Evolutionary conservation across 1,140 invertebrate genomes (phyloP), one percentile per base, ranked within the genome.

Genomic region (Drosophila punjabiensis): DNA sequence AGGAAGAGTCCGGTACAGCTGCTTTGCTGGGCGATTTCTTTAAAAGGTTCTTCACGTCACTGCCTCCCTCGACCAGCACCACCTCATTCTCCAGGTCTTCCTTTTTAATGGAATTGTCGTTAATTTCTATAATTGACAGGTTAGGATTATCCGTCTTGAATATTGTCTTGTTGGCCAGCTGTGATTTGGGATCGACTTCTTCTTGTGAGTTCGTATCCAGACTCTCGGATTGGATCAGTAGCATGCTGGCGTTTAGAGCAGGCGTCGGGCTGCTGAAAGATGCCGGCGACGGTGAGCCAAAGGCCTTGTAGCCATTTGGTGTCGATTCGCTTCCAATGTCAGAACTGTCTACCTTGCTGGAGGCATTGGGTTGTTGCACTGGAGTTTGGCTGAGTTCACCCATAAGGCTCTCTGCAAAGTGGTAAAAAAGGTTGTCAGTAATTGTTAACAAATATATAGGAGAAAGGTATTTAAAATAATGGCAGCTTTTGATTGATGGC

Each of bases 81-180:
- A 93, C 86, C 48, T 90, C 75, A 28, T 88, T 88, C 50, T 93
- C 88, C 7, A 90, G 71, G 60, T 92, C 91, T 47, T 91, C 67
- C 39, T 90, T 91, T 41, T 90, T 85, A 55, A 87, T 91, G n/a
- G 92, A 92, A 60, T 91, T 92, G 58, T 93, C 85, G 63, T 87
- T 93, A 37, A 93, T 93, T 70, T 93, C 92, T 84, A 93, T 93
- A 93, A 93, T 93, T 93, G 92, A 93, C 92, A 93, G 84, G 76
- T 93, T 84, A 58, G 92, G 92, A 82, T 93, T 93, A 88, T 88
- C 82, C 52, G 76, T 80, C 76, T 92, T 93, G 43, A 93, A 93
- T 92, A 93, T 92, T 92, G 92, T 92, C 91, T 92, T 93, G 75
- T 93, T 93, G 67, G 92, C 92, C 79, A 93, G 67, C 65, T 93